phyloP scores from a whole-genome alignment of 2,888 invertebrate genomes.

The Minunthozetes semirufus region DNA sequence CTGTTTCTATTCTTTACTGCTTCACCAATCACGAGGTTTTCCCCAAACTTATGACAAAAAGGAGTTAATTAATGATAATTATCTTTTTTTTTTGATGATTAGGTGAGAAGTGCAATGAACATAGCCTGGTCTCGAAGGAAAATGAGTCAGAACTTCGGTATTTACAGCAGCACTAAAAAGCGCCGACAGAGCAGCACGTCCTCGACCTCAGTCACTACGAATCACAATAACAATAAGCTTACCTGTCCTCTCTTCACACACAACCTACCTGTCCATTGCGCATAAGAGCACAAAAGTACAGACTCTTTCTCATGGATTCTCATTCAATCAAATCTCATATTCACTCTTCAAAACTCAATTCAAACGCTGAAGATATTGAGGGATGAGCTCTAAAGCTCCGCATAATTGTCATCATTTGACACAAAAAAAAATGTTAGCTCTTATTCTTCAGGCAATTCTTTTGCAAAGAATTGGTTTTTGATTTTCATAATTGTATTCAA shows the following conservation, averaged over 20 bases:
- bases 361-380: not conserved
- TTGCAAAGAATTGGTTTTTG: too few species aligned
- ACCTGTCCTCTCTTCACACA: slow-evolving; percentile 16
- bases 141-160: slow-evolving; percentile 17
- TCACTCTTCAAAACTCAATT: not conserved
- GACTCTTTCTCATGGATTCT: not conserved
- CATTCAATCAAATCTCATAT: not conserved
- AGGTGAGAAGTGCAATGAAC: slow-evolving; percentile 29
- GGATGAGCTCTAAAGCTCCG: not conserved
- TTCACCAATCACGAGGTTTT: slow-evolving; percentile 42
- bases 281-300: too few species aligned
- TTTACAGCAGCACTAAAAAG: slow-evolving; percentile 17
- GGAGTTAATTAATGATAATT: not conserved
- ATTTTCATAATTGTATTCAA: too few species aligned
- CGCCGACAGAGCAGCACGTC: slow-evolving; percentile 9
- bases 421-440: too few species aligned
- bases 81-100: not conserved
- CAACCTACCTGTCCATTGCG: not conserved
- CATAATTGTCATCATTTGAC: too few species aligned
- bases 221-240: not conserved
- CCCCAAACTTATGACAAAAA: not conserved
- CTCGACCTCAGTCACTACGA: not conserved
- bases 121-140: slow-evolving; percentile 33
- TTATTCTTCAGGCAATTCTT: too few species aligned
- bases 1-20: slow-evolving; percentile 42